phyloP scores from a whole-genome alignment of 2,113 vertebrate genomes.

The Myrmecobius fasciatus region DNA sequence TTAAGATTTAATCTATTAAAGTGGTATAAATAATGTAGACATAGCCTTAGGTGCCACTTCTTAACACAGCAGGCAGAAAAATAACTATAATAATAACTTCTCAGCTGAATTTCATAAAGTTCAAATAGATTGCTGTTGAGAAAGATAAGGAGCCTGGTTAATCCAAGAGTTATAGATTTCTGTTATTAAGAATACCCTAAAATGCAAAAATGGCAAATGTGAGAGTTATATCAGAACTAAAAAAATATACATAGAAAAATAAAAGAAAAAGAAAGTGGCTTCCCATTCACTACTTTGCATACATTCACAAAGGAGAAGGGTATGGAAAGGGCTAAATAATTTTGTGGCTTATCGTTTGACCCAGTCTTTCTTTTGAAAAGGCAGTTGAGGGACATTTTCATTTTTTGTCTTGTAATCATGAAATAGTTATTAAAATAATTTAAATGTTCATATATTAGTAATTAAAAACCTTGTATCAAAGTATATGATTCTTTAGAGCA shows the following conservation, averaged over 20 bases:
- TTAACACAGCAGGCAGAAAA: constrained; percentile 74
- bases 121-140: constrained; percentile 61
- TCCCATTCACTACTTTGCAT: not conserved
- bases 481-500: too few relatives aligned
- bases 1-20: constrained; percentile 88
- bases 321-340: not conserved
- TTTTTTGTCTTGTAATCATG: not conserved
- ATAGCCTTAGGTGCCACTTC: constrained; percentile 84
- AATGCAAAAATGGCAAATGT: constrained; percentile 57
- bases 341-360: not conserved
- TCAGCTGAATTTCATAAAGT: constrained; percentile 74
- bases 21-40: constrained; percentile 85
- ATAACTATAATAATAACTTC: constrained; percentile 60
- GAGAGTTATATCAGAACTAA: constrained; percentile 64
- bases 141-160: constrained; percentile 43
- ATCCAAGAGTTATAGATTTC: constrained; percentile 48
- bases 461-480: too few relatives aligned
- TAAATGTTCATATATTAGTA: too few relatives aligned
- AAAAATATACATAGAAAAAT: constrained; percentile 49
- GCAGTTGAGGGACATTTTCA: constrained; percentile 7
- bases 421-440: too few relatives aligned
- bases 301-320: not conserved
- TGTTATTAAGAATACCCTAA: constrained; percentile 72
- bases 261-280: constrained; percentile 36
- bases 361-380: not conserved